Conservation (phyloP, 2,113 vertebrate species). For the Chloropsis hardwickii region DNA sequence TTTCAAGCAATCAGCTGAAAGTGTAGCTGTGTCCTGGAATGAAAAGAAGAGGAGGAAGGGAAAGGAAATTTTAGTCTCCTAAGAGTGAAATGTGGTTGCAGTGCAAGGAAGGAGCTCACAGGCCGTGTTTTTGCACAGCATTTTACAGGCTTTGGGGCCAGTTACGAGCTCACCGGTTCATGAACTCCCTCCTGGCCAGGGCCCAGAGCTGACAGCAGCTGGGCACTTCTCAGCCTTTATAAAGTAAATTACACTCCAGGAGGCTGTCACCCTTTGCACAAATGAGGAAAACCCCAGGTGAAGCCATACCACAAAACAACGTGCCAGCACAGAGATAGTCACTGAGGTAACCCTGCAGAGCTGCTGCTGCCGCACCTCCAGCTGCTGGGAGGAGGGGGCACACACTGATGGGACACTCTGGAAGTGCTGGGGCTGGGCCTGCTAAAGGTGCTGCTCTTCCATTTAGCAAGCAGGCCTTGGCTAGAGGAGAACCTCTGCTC, state of each 20-base stretch:
- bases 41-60: background rate
- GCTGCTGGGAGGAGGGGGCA: background rate
- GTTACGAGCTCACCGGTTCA: background rate
- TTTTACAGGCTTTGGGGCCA: background rate
- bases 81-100: background rate
- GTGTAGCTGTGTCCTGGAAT: background rate
- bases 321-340: background rate
- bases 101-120: background rate
- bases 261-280: background rate
- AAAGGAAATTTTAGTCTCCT: background rate
- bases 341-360: background rate
- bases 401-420: background rate
- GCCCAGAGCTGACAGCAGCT: constrained; percentile 27
- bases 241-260: constrained; percentile 26
- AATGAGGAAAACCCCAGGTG: background rate
- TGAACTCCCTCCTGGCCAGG: background rate
- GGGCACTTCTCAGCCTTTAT: constrained; percentile 30
- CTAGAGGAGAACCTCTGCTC: background rate
- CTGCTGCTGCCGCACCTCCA: background rate
- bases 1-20: background rate
- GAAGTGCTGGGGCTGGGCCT: background rate
- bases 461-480: background rate
- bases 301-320: background rate
- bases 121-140: background rate
- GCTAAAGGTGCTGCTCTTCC: background rate